Percentiles rank a stretch among this genome's conserved stretches.
Evolutionary conservation across 2,888 invertebrate genomes (phyloP).

Genomic region (Heliothis peltigera): DNA sequence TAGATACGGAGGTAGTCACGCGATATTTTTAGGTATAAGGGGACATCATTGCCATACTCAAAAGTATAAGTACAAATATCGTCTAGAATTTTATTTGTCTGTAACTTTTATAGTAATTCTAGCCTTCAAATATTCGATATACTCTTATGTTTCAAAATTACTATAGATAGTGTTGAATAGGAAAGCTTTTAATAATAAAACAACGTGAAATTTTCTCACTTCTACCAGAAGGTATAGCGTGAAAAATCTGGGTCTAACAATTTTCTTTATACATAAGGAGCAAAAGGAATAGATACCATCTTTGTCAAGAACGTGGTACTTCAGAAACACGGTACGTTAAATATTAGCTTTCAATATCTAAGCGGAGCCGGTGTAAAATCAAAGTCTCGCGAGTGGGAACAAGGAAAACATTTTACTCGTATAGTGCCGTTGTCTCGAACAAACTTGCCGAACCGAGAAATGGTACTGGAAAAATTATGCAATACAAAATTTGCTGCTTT

Average conservation of each 20-base stretch:
- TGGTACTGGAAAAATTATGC: constrained; percentile 49
- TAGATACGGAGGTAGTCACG: constrained; percentile 67
- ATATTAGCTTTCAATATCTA: constrained; percentile 69
- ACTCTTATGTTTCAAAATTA: too few species aligned
- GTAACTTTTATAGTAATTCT: constrained; percentile 32
- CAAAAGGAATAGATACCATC: constrained; percentile 1
- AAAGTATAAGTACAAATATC: constrained; percentile 16
- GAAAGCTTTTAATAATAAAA: background rate
- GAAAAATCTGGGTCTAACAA: background rate
- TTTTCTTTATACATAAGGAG: background rate
- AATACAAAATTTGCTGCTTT: constrained; percentile 41
- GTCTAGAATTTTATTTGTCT: constrained; percentile 64
- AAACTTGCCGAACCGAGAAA: constrained; percentile 64
- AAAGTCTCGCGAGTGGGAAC: constrained; percentile 63
- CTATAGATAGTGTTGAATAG: background rate
- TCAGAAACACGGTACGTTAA: constrained; percentile 51
- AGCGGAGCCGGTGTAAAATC: constrained; percentile 63
- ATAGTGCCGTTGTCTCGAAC: constrained; percentile 59
- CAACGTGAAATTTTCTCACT: background rate
- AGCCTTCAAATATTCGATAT: background rate
- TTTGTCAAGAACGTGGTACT: constrained; percentile 14
- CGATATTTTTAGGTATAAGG: constrained; percentile 60
- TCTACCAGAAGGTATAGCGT: background rate
- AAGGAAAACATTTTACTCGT: constrained; percentile 73
- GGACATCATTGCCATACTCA: constrained; percentile 62